Evolutionary conservation across 1,140 invertebrate species (phyloP).

Genomic region (Zaprionus gabonicus): DNA sequence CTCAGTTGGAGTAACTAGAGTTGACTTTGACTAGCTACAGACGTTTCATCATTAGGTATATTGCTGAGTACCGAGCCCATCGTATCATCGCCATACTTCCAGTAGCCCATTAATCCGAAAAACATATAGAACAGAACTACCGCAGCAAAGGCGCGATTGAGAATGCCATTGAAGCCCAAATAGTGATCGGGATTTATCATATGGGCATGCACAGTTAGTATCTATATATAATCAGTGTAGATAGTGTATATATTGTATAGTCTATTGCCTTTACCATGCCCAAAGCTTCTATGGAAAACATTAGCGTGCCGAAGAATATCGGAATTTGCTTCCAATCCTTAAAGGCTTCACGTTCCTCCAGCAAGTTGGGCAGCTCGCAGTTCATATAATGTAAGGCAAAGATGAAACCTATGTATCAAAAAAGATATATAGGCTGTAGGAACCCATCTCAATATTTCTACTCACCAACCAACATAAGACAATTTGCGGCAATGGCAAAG

Average conservation of each 20-base stretch:
- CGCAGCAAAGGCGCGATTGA: slow-evolving; percentile 48
- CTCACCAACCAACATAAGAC: slow-evolving; percentile 36
- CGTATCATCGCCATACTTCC: slow-evolving; percentile 50
- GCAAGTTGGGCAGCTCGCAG: slow-evolving; percentile 29
- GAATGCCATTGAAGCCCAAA: slow-evolving; percentile 51
- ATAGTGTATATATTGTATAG: neutral
- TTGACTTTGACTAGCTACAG: neutral
- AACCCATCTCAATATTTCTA: neutral
- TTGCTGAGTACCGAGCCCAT: slow-evolving; percentile 45
- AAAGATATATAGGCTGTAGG: too few species aligned
- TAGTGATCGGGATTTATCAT: slow-evolving; percentile 50
- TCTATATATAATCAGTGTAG: slow-evolving; percentile 14
- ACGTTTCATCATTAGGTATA: slow-evolving; percentile 47
- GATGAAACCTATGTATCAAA: slow-evolving; percentile 30
- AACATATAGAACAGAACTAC: slow-evolving; percentile 32
- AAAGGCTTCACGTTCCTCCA: slow-evolving; percentile 33
- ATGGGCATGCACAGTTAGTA: slow-evolving; percentile 33
- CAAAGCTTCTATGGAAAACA: slow-evolving; percentile 56
- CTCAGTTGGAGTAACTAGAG: neutral
- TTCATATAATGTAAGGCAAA: slow-evolving; percentile 39
- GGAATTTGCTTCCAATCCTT: slow-evolving; percentile 32
- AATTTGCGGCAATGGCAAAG: slow-evolving; percentile 45
- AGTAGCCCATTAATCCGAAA: slow-evolving; percentile 61
- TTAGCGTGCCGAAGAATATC: slow-evolving; percentile 50
- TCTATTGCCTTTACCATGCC: slow-evolving; percentile 51